These are phyloP conservation scores for Physeter macrocephalus DNA, from an alignment of 2,113 vertebrate species.

Conservation along the genomic window DNA sequence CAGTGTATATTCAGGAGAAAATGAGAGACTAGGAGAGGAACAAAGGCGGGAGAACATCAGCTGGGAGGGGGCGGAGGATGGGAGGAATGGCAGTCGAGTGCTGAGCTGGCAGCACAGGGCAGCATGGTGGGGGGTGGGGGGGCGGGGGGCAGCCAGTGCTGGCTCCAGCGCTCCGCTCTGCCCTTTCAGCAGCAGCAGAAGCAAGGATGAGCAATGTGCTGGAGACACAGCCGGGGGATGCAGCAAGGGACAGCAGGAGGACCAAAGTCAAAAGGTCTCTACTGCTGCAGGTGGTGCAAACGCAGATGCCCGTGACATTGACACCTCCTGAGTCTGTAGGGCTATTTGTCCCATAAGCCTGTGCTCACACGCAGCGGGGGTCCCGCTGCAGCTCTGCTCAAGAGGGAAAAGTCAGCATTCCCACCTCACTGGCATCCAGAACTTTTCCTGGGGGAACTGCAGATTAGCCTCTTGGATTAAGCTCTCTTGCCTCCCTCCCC, in stretches of 20 bases:
- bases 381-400: constrained; percentile 58
- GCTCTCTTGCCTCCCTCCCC: background rate
- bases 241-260: background rate
- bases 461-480: constrained; percentile 74
- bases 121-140: background rate
- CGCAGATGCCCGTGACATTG: constrained; percentile 6
- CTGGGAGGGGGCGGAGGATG: background rate
- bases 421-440: constrained; percentile 37
- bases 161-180: background rate
- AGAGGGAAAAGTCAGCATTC: constrained; percentile 62
- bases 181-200: background rate
- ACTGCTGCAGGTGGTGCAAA: background rate
- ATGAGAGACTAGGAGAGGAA: background rate
- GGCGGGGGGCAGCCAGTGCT: background rate
- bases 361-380: constrained; percentile 36
- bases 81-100: background rate
- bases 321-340: constrained; percentile 37
- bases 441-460: constrained; percentile 34
- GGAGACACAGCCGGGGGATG: background rate
- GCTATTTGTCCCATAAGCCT: constrained; percentile 38
- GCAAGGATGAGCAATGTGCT: background rate
- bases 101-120: constrained; percentile 31
- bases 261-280: constrained; percentile 68
- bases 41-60: background rate
- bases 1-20: background rate